Conservation (phyloP, 2,113 vertebrate species). For the Greenwoodochromis staneri region DNA sequence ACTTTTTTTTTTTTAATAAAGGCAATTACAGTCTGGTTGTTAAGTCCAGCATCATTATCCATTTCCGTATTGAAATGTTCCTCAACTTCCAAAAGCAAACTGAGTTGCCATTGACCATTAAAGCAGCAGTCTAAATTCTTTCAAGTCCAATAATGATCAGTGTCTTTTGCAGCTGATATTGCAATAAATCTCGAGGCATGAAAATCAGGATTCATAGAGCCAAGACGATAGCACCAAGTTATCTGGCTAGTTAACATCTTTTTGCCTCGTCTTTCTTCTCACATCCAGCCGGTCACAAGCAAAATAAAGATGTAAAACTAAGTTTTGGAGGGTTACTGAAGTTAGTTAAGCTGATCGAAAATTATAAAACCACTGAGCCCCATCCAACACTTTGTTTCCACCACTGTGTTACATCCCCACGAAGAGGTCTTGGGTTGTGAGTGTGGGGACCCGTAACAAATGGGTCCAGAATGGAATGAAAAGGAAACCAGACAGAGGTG, state of each 20-base stretch:
- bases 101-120: accelerated
- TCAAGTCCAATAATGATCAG: background rate
- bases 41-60: background rate
- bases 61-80: background rate
- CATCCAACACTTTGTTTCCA: background rate
- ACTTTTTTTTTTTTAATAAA: background rate
- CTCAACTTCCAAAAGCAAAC: background rate
- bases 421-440: background rate
- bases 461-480: background rate
- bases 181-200: background rate
- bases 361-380: background rate
- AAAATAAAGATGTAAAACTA: background rate
- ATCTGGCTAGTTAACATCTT: background rate
- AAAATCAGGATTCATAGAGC: background rate
- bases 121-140: background rate
- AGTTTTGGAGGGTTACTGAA: background rate
- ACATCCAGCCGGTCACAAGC: accelerated
- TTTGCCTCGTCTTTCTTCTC: background rate
- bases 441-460: background rate
- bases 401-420: accelerated
- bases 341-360: accelerated
- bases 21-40: background rate
- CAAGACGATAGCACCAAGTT: background rate
- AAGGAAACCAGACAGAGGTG: background rate
- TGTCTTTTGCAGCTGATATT: background rate